These are phyloP conservation scores for Heliconius ismenius DNA, from an alignment of 2,888 invertebrate genomes.

Conservation along the genomic window DNA sequence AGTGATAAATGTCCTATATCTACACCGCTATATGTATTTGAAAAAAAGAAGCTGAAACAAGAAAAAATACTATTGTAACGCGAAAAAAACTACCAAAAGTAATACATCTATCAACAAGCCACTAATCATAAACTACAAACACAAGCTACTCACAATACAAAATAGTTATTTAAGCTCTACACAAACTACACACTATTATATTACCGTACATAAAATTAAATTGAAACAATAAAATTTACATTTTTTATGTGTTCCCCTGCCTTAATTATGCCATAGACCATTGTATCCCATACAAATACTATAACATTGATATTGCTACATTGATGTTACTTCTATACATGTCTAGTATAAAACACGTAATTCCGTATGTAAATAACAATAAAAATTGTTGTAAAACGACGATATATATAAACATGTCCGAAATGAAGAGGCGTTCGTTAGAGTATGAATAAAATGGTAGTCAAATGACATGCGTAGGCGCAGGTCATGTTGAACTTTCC, in stretches of 20 bases:
- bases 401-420: conserved; percentile 43
- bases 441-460: conserved; percentile 60
- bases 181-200: background rate
- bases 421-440: conserved; percentile 43
- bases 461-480: conserved; percentile 57
- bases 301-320: background rate
- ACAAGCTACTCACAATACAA: background rate
- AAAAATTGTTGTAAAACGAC: conserved; percentile 37
- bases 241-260: background rate
- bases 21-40: too few species aligned
- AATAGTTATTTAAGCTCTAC: background rate
- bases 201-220: conserved; percentile 9
- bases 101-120: background rate
- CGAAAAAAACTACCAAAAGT: background rate
- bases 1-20: too few species aligned
- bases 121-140: background rate
- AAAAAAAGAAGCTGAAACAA: background rate
- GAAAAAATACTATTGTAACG: background rate
- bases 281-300: background rate
- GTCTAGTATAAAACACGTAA: conserved; percentile 37
- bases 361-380: conserved; percentile 34
- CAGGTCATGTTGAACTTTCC: conserved; percentile 45
- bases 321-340: background rate
- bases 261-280: conserved; percentile 18
- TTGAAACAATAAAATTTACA: background rate